Conservation (phyloP, 2,113 vertebrate genomes). For the Danio rerio region DNA sequence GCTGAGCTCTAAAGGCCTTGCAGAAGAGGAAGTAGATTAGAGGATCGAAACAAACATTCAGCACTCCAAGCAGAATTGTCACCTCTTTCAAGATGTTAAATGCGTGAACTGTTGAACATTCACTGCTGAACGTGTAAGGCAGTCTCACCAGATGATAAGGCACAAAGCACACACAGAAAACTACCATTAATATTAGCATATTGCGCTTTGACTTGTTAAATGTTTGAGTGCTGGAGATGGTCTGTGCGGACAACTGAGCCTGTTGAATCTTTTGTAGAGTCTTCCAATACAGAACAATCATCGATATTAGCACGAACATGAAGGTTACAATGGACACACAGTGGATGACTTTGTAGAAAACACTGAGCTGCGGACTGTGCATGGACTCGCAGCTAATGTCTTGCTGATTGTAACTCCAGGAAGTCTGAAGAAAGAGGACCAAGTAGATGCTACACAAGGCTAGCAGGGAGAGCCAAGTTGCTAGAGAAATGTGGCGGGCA, state of each 20-base stretch:
- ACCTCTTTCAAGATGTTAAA: slow-evolving; percentile 71
- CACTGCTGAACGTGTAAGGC: slow-evolving; percentile 62
- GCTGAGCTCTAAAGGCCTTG: slow-evolving; percentile 65
- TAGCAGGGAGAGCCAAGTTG: slow-evolving; percentile 67
- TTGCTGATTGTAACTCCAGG: rapidly evolving
- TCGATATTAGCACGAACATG: slow-evolving; percentile 60
- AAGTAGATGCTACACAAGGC: slow-evolving; percentile 52
- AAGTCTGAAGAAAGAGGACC: slow-evolving; percentile 51
- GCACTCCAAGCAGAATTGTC: slow-evolving; percentile 61
- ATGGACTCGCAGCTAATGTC: slow-evolving; percentile 45
- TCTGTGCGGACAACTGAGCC: slow-evolving; percentile 31
- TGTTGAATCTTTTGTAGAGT: slow-evolving; percentile 56
- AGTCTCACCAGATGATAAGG: slow-evolving; percentile 75
- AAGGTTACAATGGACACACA: slow-evolving; percentile 56
- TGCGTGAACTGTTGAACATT: background rate
- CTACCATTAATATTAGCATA: slow-evolving; percentile 67
- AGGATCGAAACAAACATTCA: slow-evolving; percentile 77
- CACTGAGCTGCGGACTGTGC: slow-evolving; percentile 17
- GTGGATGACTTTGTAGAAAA: slow-evolving; percentile 62
- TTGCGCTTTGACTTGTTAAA: slow-evolving; percentile 69
- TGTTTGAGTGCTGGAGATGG: slow-evolving; percentile 22
- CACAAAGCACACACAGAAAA: slow-evolving; percentile 59
- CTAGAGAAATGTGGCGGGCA: slow-evolving; percentile 54
- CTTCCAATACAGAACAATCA: slow-evolving; percentile 68
- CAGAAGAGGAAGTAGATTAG: slow-evolving; percentile 77